A percentile compares a stretch with the other conserved stretches of the same genome.
These are phyloP conservation scores for Phocoena sinus DNA, from an alignment of 2,113 vertebrate genomes.

Conservation along the genomic window DNA sequence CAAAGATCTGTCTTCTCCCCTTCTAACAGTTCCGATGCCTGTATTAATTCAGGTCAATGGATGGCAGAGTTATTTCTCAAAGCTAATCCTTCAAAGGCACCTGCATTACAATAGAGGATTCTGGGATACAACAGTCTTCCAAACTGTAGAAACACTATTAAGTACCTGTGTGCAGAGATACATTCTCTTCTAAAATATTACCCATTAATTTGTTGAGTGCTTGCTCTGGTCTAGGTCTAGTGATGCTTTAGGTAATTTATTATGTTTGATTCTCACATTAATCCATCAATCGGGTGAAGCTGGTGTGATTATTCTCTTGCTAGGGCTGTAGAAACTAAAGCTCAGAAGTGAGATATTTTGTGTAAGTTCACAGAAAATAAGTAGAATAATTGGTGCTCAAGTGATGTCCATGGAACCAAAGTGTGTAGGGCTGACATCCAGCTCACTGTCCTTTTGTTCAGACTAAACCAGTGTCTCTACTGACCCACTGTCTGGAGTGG, in stretches of 20 bases:
- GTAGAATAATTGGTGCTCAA: too few species aligned
- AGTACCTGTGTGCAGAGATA: background rate
- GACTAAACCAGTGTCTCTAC: too few species aligned
- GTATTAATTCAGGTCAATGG: background rate
- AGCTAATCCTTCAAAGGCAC: background rate
- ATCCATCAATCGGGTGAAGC: accelerated
- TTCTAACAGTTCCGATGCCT: background rate
- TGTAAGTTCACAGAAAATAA: background rate
- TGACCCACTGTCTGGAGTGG: background rate
- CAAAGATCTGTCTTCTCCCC: background rate
- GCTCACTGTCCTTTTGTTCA: background rate
- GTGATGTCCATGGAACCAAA: background rate
- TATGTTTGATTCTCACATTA: background rate
- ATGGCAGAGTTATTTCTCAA: background rate
- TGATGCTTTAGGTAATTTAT: background rate
- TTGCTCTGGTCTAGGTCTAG: background rate
- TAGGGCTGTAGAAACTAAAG: background rate
- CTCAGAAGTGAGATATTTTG: background rate
- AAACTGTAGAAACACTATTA: background rate
- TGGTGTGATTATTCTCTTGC: background rate
- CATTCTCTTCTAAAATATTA: background rate
- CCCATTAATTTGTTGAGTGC: background rate
- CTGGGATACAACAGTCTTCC: background rate
- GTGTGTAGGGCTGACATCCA: too few species aligned
- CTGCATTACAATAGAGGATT: background rate